These are phyloP conservation scores for Telenomus remus DNA, from an alignment of 1,140 invertebrate species.

Conservation along the genomic window DNA sequence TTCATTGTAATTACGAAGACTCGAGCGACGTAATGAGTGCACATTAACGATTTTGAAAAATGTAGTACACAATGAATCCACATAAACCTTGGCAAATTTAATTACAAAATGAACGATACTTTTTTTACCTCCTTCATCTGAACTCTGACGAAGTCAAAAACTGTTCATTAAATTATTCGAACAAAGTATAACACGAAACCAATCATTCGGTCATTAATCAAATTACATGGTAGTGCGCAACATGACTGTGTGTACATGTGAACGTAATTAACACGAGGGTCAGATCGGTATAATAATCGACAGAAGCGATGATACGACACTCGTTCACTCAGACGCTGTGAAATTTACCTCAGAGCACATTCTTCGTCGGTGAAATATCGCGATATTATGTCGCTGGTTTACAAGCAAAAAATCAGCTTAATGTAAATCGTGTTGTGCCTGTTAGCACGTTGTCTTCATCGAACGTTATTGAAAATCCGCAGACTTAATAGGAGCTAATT, in stretches of 20 bases:
- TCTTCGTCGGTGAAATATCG: conserved; percentile 11
- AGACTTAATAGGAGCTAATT: conserved; percentile 22
- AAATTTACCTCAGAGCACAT: conserved; percentile 38
- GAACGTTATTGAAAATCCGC: conserved; percentile 22
- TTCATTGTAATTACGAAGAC: no score
- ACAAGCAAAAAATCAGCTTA: conserved; percentile 37
- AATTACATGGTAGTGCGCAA: conserved; percentile 37
- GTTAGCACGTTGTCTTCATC: conserved; percentile 28
- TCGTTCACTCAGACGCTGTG: conserved; percentile 22
- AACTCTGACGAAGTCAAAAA: no score
- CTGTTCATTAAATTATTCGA: background rate
- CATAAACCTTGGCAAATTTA: background rate
- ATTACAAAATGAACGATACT: no score
- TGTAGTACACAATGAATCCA: no score
- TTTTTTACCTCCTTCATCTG: no score
- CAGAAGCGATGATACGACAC: conserved; percentile 35
- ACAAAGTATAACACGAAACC: conserved; percentile 23
- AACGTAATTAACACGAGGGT: conserved; percentile 49
- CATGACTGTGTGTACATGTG: conserved; percentile 19
- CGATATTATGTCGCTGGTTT: conserved; percentile 36
- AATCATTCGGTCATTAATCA: conserved; percentile 45
- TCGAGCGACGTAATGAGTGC: no score
- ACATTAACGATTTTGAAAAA: no score
- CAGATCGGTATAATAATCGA: conserved; percentile 41
- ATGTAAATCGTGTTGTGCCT: conserved; percentile 29